Percentiles rank a stretch among this genome's conserved stretches.
These are phyloP conservation scores for Sinella curviseta DNA, from an alignment of 1,140 invertebrate species.

Conservation along the genomic window DNA sequence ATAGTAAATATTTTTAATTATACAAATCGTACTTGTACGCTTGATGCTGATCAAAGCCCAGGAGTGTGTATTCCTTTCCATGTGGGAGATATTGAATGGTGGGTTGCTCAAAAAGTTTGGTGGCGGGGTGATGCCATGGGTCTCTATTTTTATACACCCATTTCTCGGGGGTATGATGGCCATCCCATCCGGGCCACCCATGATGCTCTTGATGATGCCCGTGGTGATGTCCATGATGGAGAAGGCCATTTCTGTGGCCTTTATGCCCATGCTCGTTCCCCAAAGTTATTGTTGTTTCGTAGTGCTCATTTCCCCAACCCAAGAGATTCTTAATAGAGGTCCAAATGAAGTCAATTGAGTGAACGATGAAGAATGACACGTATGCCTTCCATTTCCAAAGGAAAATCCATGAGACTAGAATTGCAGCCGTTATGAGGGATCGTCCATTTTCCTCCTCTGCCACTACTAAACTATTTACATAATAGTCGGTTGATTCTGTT, in stretches of 20 bases:
- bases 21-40: conserved; percentile 6
- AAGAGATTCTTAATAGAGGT: neutral
- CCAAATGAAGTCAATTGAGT: neutral
- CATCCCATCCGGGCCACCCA: neutral
- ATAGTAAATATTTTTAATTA: neutral
- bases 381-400: neutral
- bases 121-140: neutral
- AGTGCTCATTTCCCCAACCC: neutral
- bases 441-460: neutral
- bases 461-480: neutral
- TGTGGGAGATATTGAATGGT: conserved; percentile 1
- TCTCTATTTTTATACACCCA: neutral
- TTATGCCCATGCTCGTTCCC: neutral
- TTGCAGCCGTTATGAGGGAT: neutral
- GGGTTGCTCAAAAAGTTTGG: neutral
- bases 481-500: neutral
- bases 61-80: neutral
- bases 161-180: neutral
- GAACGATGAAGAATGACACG: neutral
- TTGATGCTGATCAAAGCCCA: conserved; percentile 19
- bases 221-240: neutral
- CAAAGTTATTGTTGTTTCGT: neutral
- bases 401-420: neutral
- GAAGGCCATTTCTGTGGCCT: neutral
- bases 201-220: conserved; percentile 19